Evolutionary conservation across 1,140 invertebrate species (phyloP).

Genomic region (Zaprionus inermis): DNA sequence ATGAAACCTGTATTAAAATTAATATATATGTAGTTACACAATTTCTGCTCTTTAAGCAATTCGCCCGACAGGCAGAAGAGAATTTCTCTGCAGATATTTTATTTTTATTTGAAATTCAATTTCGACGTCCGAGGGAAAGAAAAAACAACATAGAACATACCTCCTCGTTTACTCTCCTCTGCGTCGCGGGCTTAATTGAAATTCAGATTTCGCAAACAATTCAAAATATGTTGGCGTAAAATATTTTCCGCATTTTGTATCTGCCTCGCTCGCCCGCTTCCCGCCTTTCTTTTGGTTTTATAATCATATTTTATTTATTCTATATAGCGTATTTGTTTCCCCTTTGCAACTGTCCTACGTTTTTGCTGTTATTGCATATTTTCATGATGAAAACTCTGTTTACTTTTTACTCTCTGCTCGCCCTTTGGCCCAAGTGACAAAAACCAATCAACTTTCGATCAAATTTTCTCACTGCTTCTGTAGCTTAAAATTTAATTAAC

Average conservation of each 20-base stretch:
- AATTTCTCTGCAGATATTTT: conserved; percentile 1
- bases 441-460: conserved; percentile 42
- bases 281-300: background rate
- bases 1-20: background rate
- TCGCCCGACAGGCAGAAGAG: background rate
- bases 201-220: conserved; percentile 4
- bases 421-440: conserved; percentile 17
- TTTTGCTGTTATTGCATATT: background rate
- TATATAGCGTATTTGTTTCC: background rate
- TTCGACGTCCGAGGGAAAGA: background rate
- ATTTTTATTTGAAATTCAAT: conserved; percentile 2
- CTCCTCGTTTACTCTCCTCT: background rate
- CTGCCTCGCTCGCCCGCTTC: background rate
- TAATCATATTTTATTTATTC: background rate
- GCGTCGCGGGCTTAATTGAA: too few relatives aligned
- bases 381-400: background rate
- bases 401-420: background rate
- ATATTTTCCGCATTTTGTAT: background rate
- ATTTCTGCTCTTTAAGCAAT: background rate
- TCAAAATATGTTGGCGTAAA: background rate
- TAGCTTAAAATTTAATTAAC: conserved; percentile 71
- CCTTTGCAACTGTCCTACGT: background rate
- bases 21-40: too few relatives aligned
- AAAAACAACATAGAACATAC: background rate
- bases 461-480: background rate